A percentile compares a stretch with the other conserved stretches of the same genome.
phyloP scores from a whole-genome alignment of 2,113 vertebrate species.

The Megaceryle maxima region DNA sequence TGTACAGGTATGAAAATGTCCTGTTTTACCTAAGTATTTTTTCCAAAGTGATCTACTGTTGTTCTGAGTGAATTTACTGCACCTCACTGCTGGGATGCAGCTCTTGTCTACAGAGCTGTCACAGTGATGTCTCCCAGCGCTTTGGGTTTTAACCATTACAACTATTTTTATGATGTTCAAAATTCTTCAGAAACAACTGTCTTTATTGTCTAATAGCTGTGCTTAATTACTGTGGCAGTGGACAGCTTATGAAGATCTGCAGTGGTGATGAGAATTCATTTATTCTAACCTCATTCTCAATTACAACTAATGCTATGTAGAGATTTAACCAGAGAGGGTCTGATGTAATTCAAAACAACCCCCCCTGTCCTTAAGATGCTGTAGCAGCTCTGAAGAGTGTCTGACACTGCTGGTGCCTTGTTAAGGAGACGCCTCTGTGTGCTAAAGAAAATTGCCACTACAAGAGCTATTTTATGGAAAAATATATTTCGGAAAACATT shows the following conservation, averaged over 20 bases:
- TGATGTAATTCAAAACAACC: neutral
- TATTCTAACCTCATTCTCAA: neutral
- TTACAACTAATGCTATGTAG: neutral
- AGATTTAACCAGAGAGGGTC: neutral
- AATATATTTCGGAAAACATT: neutral
- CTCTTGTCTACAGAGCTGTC: conserved; percentile 13
- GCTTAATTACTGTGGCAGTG: neutral
- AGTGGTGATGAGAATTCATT: neutral
- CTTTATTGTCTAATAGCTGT: neutral
- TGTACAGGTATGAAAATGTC: neutral
- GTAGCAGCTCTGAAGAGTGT: neutral
- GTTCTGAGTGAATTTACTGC: conserved; percentile 18
- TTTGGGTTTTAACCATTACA: neutral
- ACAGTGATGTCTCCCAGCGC: neutral
- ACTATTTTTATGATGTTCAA: neutral
- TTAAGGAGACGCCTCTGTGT: neutral
- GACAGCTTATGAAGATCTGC: neutral
- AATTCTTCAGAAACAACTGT: conserved; percentile 32
- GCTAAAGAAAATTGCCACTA: neutral
- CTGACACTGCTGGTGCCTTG: neutral
- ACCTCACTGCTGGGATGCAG: neutral
- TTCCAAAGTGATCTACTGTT: neutral
- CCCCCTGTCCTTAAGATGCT: neutral
- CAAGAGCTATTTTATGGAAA: neutral
- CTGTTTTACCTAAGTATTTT: conserved; percentile 7